These are phyloP conservation scores for Charanyca ferruginea DNA, from an alignment of 2,888 invertebrate genomes.

Conservation along the genomic window DNA sequence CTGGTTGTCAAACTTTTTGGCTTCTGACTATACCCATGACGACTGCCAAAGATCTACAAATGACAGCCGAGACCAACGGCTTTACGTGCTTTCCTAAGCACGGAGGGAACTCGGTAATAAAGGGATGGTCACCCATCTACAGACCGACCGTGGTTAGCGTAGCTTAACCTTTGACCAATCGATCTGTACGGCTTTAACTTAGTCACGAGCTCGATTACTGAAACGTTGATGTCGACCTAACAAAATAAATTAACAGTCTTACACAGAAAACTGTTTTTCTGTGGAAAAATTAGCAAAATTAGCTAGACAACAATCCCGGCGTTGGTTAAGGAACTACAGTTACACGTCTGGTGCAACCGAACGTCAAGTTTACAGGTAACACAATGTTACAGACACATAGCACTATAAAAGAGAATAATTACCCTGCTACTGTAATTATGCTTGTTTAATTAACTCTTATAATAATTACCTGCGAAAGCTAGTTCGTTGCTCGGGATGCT, in stretches of 20 bases:
- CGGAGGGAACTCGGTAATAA: too few species aligned
- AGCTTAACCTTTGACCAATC: too few species aligned
- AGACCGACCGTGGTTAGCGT: too few species aligned
- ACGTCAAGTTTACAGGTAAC: constrained; percentile 56
- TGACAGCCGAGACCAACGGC: too few species aligned
- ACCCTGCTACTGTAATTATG: constrained; percentile 69
- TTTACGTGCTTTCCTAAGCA: too few species aligned
- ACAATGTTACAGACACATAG: constrained; percentile 80
- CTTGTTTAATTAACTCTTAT: constrained; percentile 72
- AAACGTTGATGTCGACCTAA: background rate
- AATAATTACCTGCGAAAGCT: constrained; percentile 39
- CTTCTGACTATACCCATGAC: too few species aligned
- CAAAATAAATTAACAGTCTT: background rate
- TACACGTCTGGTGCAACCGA: constrained; percentile 42
- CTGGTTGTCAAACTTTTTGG: too few species aligned
- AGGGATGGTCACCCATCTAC: too few species aligned
- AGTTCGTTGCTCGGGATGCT: constrained; percentile 12
- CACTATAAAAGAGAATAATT: constrained; percentile 83
- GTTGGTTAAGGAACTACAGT: constrained; percentile 46
- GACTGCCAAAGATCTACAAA: too few species aligned
- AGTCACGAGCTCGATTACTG: too few species aligned
- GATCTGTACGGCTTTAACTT: too few species aligned
- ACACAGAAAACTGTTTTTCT: background rate
- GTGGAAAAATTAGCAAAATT: constrained; percentile 10
- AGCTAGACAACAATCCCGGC: background rate